Conservation (phyloP, 2,113 vertebrate species). For the Sclerurus mexicanus region DNA sequence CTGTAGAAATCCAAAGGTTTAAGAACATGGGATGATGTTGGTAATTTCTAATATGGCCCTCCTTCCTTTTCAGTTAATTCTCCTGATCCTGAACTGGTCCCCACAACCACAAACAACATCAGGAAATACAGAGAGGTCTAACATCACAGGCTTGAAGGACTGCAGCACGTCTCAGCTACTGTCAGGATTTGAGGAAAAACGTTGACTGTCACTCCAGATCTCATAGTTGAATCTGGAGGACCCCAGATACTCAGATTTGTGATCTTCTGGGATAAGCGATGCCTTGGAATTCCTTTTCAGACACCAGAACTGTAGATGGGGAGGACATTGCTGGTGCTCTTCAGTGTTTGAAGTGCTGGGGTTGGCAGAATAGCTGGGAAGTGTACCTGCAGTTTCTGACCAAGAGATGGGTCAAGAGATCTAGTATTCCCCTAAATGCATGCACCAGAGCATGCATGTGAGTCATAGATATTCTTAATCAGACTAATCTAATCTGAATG, state of each 20-base stretch:
- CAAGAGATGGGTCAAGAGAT: not conserved
- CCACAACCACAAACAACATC: not conserved
- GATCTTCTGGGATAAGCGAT: not conserved
- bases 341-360: not conserved
- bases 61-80: not conserved
- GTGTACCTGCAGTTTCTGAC: not conserved
- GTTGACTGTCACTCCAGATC: not conserved
- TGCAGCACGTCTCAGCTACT: not conserved
- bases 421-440: not conserved
- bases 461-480: not conserved
- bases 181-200: not conserved
- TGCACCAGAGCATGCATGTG: accelerated
- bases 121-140: not conserved
- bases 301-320: not conserved
- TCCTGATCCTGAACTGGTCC: not conserved
- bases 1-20: not conserved
- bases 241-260: not conserved
- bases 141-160: not conserved
- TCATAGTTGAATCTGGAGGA: not conserved
- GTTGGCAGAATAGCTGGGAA: not conserved
- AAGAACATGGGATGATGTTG: not conserved
- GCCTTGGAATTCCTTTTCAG: not conserved
- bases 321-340: not conserved
- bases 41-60: not conserved
- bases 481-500: not conserved